Evolutionary conservation across 2,888 invertebrate genomes (phyloP), one percentile per base, ranked within the genome.

Genomic region (Polymixis flavicincta): DNA sequence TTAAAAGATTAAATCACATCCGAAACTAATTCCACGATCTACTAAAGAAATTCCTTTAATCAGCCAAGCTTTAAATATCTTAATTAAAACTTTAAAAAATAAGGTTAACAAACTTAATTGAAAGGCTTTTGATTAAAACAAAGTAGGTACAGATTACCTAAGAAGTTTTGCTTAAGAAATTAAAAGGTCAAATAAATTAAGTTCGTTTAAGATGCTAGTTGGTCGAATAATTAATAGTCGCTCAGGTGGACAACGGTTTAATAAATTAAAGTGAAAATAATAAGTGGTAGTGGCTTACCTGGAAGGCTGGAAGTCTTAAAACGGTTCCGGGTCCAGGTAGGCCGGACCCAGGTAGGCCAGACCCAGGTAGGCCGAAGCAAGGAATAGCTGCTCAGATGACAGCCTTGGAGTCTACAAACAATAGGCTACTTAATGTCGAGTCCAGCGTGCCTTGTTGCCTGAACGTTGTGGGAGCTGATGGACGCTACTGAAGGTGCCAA

Each of bases 141-240:
- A 45, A 48, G n/a, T n/a, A n/a, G n/a, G n/a, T 59, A 14, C 28
- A 59, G 71, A 64, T 64, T 52, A 52, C 45, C 42, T 50, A 52
- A 45, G 28, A 59, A 77, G 65, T 66, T 73, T 77, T 77, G 73
- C 67, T 79, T 63, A 42, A 64, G 59, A 59, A 55, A 60, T 60
- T 37, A 42, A 64, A 74, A 61, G 60, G 68, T 64, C 55, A 78
- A 54, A 57, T 22, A 45, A 61, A 63, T 59, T 80, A 14, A 25
- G 13, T 71, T 68, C 25, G 28, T 65, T 55, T 14, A 60, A 74
- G 45, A 19, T 3, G n/a, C 17, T 25, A 25, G 14, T 14, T 42
- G 17, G 42, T 5, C 7, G 5, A 54, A 50, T 42, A 42, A 42
- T 61, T n/a, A 61, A n/a, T 17, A 61, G n/a, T n/a, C 22, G 14